Evolutionary conservation across 2,113 vertebrate species (phyloP).

Genomic region (Cepphus grylle): DNA sequence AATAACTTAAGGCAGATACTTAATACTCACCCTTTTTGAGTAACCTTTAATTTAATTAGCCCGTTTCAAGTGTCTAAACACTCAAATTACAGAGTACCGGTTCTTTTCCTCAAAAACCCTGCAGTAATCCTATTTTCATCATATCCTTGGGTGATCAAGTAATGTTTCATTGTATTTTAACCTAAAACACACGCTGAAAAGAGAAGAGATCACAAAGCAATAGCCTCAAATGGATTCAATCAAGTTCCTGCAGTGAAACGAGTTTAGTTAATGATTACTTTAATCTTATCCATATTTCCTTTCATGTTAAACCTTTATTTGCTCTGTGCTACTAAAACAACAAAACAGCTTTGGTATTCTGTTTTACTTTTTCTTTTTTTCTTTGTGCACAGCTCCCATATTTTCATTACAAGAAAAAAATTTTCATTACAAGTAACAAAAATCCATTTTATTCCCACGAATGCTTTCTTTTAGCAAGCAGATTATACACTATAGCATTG

Average conservation of each 20-base stretch:
- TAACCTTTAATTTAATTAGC: neutral
- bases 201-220: neutral
- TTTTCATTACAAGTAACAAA: neutral
- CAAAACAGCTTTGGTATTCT: neutral
- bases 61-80: neutral
- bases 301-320: neutral
- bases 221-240: conserved; percentile 1
- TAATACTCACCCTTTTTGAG: neutral
- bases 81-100: neutral
- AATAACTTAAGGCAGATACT: neutral
- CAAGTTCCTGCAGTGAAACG: conserved; percentile 2
- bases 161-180: neutral
- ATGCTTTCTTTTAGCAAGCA: neutral
- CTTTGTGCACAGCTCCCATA: neutral
- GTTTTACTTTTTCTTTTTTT: neutral
- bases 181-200: neutral
- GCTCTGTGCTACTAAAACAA: neutral
- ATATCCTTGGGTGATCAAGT: neutral
- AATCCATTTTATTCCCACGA: neutral
- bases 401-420: neutral
- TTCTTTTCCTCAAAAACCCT: neutral
- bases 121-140: neutral
- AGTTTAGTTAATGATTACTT: conserved; percentile 12
- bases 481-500: neutral
- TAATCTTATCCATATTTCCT: neutral